These are phyloP conservation scores for Gymnosoma rotundatum DNA, from an alignment of 2,888 invertebrate species.

Conservation along the genomic window DNA sequence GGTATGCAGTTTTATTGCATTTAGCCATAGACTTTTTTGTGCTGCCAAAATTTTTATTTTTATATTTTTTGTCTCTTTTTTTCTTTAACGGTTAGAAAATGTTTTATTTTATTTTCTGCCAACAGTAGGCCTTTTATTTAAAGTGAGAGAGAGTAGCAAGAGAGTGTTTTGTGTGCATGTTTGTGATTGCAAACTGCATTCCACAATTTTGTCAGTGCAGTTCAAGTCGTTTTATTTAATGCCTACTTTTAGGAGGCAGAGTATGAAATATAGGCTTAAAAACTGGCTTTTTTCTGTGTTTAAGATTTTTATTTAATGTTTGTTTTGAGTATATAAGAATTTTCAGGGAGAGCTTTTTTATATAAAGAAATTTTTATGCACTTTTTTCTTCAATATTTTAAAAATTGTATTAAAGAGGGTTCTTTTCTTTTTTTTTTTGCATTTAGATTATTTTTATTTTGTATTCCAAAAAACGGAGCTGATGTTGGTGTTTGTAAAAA, in stretches of 20 bases:
- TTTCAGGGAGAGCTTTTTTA: slow-evolving; percentile 49
- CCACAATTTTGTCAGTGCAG: slow-evolving; percentile 12
- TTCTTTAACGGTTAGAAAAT: slow-evolving; percentile 62
- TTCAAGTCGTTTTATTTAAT: slow-evolving; percentile 24
- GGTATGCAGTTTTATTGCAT: slow-evolving; percentile 73
- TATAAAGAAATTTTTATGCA: slow-evolving; percentile 26
- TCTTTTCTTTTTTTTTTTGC: slow-evolving; percentile 71
- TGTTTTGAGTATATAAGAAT: slow-evolving; percentile 16
- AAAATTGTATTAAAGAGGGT: slow-evolving; percentile 41
- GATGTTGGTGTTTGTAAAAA: slow-evolving; percentile 2
- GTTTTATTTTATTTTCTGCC: background rate
- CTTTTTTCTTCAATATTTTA: background rate
- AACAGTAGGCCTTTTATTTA: slow-evolving; percentile 25
- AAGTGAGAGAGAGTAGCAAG: slow-evolving; percentile 35
- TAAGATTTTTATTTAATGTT: background rate
- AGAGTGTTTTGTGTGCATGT: slow-evolving; percentile 11
- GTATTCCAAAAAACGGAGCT: background rate
- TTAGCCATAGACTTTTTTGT: slow-evolving; percentile 74
- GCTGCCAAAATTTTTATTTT: slow-evolving; percentile 70
- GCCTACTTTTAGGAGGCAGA: slow-evolving; percentile 61
- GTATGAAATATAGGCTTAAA: background rate
- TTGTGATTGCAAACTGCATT: slow-evolving; percentile 22
- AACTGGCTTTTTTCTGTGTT: background rate
- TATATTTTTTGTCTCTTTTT: slow-evolving; percentile 76
- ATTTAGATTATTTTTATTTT: slow-evolving; percentile 28